Base-by-base conservation (phyloP, 2,797 vertebrate species). In the Eulemur albifrons region DNA sequence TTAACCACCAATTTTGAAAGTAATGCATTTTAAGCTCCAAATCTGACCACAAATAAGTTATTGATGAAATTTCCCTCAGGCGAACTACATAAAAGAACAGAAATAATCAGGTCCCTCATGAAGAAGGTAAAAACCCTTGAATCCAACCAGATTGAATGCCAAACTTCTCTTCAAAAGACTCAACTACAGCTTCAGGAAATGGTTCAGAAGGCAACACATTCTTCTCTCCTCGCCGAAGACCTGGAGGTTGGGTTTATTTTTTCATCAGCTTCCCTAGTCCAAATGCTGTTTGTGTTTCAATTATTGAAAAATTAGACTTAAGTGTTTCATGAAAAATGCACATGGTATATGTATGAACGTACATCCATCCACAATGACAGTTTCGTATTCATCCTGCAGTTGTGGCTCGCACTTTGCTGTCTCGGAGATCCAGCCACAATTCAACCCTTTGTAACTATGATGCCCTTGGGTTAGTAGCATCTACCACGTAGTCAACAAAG, bases 31-130 rank as follows among this genome's bases (percentile, higher is more conserved):
- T 57, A 61, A 67, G n/a, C 48, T 61, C 85, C 38, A 63, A 59
- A 8, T 88, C 92, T 95, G 88, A 93, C 95, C 30, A 23, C 32
- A 50, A 75, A 4, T 72, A 1, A 59, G 6, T 35, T 13, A 6
- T 38, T 76, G 76, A n/a, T 85, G 35, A 92, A 48, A 75, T 90
- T 82, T 96, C 96, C 85, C 88, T n/a, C 98, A 99, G 99, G 98
- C 93, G 99, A 99, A 98, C 96, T 99, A 89, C 98, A 99, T 30
- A 99, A 99, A 97, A 99, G 99, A 94, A 99, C 99, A 32, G 99
- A 99, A 79, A 94, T 99, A 84, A 99, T 99, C 98, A 97, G 98
- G 95, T 98, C 98, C 38, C 96, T 99, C 95, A 99, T 98, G 4
- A 98, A 98, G 93, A 99, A 98, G 23, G 97, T 99, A 18, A 98